Conservation (phyloP, 2,888 invertebrate species). For the Ditula angustiorana region DNA sequence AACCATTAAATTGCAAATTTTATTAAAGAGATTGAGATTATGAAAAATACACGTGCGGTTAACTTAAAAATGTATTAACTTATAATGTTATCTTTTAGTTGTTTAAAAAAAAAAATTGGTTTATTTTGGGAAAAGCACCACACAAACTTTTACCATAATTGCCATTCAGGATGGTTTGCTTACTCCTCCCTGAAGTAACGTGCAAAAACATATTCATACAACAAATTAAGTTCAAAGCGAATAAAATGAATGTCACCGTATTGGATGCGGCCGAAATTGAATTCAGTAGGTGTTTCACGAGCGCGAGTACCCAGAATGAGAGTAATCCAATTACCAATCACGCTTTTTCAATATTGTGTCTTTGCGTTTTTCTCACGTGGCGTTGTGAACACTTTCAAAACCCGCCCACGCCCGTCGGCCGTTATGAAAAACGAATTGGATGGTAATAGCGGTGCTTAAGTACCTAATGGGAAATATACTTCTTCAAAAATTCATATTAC, state of each 20-base stretch:
- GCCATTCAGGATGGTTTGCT: too few species aligned
- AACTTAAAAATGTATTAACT: too few species aligned
- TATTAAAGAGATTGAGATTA: too few species aligned
- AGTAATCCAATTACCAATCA: conserved; percentile 36
- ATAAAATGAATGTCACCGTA: conserved; percentile 17
- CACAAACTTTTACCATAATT: too few species aligned
- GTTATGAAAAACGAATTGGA: conserved; percentile 32
- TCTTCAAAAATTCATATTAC: conserved; percentile 14
- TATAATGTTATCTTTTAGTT: too few species aligned
- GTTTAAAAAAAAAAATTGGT: too few species aligned
- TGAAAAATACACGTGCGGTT: too few species aligned
- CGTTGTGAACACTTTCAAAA: conserved; percentile 17
- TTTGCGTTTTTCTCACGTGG: conserved; percentile 24
- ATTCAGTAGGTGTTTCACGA: conserved; percentile 18
- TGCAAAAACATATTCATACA: too few species aligned
- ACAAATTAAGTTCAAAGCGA: background rate
- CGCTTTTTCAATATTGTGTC: conserved; percentile 36
- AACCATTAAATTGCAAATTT: too few species aligned
- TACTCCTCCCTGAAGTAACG: too few species aligned
- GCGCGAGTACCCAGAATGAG: conserved; percentile 8
- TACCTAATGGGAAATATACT: conserved; percentile 17
- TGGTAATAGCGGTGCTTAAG: conserved; percentile 32
- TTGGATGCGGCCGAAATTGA: conserved; percentile 1
- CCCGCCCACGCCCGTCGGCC: conserved; percentile 23
- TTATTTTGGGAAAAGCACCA: too few species aligned